Evolutionary conservation across 2,888 invertebrate species (phyloP), one percentile per base, ranked within the genome.

Genomic region (Netelia fuscicornis): DNA sequence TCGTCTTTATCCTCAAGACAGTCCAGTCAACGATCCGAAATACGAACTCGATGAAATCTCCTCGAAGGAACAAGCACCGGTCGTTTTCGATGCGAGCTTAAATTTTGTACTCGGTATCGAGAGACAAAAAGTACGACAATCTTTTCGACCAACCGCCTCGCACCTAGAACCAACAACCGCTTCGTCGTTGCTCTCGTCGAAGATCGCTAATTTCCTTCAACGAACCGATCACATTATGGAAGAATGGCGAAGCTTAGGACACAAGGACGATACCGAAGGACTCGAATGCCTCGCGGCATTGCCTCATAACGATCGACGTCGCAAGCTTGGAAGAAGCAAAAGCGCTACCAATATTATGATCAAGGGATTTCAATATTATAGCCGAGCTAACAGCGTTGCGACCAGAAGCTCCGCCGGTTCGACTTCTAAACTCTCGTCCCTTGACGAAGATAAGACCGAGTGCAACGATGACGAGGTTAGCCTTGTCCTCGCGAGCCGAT

Each of bases 221-320:
- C 95, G 97, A 86, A 98, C 98, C 2, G 98, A 98, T 94, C 98
- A 98, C 93, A 96, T 98, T 0, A 97, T 97, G 96, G 97, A 98
- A 90, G 97, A 98, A 91, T 98, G 98, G 98, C 95, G 96, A 80
- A 95, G 96, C 85, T 90, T 97, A 71, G 97, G 97, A 0, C 96
- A 96, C 77, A 95, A 94, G 87, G 95, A 95, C 86, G 95, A 95
- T 80, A 92, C 94, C 42, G 92, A 92, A 10, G 91, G 91, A 2
- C 81, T 92, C 58, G 88, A 89, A 10, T 86, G 80, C 20, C 81
- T 88, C 58, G 81, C 87, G 5, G 48, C 86, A 1, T 13, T 84
- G 44, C 84, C 88, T 0, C 84, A 70, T 2, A 83, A 88, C 6
- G 87, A 88, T 25, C 88, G 86, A 23, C 77, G 84, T 64, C 84